Evolutionary conservation across 2,797 vertebrate genomes (phyloP), one percentile per base, ranked within the genome.

Genomic region (Todus mexicanus): DNA sequence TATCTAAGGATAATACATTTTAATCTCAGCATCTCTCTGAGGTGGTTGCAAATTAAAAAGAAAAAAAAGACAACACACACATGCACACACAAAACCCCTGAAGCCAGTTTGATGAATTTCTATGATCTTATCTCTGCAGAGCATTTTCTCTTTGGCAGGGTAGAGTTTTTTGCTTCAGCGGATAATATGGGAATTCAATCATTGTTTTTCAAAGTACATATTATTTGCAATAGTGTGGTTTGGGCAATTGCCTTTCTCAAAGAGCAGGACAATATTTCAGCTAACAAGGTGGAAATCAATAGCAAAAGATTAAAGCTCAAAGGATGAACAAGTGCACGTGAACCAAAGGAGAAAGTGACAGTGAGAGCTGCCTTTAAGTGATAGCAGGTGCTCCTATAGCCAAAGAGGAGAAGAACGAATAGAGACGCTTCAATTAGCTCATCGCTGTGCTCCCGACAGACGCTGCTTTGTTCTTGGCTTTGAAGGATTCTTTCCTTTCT

Each of bases 291-390:
- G 71, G 92, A 95, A 96, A 96, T 96, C 96, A 92, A 96, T 96
- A 94, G 83, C 56, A 81, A 95, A 96, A 95, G 96, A 96, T 96
- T 95, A 96, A 96, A 95, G 94, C 95, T 95, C 89, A 94, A 93
- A 94, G 89, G 92, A 93, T 90, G 94, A 92, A 81, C 91, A 95
- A 95, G 82, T 91, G 84, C 85, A 86, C 1, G 4, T 84, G 87
- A 73, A 66, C 43, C 84, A 91, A 56, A 84, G 73, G 87, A 75
- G 51, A 84, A 89, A 81, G 93, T 91, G 92, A 42, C 84, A 81
- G 87, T 70, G 89, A 80, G 87, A 93, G 92, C 89, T 87, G 89
- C 92, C 95, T 91, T 89, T 93, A 95, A 93, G 93, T 74, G 93
- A 93, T 54, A 61, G 94, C 91, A 96, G 89, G 90, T 90, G 92